These are phyloP conservation scores for Cottus gobio DNA, from an alignment of 2,113 vertebrate species.

Conservation along the genomic window DNA sequence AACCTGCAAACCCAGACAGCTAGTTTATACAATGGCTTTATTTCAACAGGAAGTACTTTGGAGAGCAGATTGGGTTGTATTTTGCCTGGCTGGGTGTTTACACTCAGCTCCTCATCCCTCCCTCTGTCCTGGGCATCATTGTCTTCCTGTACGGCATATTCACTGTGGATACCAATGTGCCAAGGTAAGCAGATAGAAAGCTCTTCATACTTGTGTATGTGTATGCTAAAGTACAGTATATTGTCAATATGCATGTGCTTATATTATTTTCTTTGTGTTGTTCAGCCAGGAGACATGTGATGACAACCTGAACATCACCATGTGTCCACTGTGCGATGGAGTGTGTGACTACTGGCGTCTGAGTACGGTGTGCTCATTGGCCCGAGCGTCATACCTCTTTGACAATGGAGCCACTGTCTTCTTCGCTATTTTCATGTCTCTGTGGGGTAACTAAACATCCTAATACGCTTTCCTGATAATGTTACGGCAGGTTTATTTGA, in stretches of 20 bases:
- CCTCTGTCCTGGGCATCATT: constrained; percentile 93
- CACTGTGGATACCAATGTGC: constrained; percentile 93
- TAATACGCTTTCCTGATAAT: constrained; percentile 2
- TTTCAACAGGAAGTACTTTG: constrained; percentile 94
- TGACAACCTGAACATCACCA: constrained; percentile 90
- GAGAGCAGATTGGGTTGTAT: constrained; percentile 97
- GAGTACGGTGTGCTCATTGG: constrained; percentile 90
- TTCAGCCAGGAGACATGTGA: constrained; percentile 93
- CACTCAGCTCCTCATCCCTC: constrained; percentile 95
- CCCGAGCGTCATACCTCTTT: constrained; percentile 93
- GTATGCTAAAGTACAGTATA: neutral
- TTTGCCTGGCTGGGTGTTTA: constrained; percentile 99
- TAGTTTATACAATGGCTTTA: constrained; percentile 4
- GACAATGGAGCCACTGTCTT: constrained; percentile 96
- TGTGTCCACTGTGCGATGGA: constrained; percentile 96
- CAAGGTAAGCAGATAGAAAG: constrained; percentile 85
- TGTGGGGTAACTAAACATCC: constrained; percentile 90
- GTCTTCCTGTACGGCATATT: constrained; percentile 96
- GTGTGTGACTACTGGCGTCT: constrained; percentile 97
- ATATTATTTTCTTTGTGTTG: constrained; percentile 6
- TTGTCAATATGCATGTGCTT: neutral
- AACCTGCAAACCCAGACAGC: neutral
- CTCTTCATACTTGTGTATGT: neutral
- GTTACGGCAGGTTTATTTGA: neutral
- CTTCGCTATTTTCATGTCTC: constrained; percentile 97